These are phyloP conservation scores for Diadegma fenestrale DNA, from an alignment of 2,888 invertebrate genomes.

Conservation along the genomic window DNA sequence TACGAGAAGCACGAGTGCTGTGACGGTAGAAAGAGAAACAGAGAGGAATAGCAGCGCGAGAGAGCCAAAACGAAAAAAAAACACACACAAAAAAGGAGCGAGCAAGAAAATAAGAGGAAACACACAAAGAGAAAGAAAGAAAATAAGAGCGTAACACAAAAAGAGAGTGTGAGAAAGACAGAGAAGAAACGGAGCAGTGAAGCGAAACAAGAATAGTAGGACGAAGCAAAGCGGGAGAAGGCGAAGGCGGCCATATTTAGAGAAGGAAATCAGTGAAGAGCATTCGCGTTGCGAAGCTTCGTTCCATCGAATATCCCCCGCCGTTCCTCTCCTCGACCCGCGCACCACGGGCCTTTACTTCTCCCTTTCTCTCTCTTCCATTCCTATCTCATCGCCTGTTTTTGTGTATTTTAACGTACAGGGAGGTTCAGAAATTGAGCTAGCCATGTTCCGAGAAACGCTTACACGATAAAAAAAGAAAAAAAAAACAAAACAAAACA, in stretches of 20 bases:
- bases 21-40: conserved; percentile 62
- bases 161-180: conserved; percentile 39
- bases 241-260: conserved; percentile 84
- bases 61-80: conserved; percentile 55
- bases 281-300: conserved; percentile 78
- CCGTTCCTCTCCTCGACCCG: conserved; percentile 63
- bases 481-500: neutral
- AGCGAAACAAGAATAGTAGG: conserved; percentile 61
- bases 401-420: conserved; percentile 59
- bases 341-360: neutral
- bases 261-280: conserved; percentile 84
- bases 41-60: conserved; percentile 38
- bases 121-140: conserved; percentile 20
- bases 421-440: conserved; percentile 56
- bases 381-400: conserved; percentile 38
- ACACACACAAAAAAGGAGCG: conserved; percentile 9
- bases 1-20: conserved; percentile 68
- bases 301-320: conserved; percentile 66
- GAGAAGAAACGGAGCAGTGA: conserved; percentile 52
- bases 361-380: neutral
- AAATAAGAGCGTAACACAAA: conserved; percentile 32
- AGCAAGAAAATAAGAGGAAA: conserved; percentile 31
- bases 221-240: conserved; percentile 71
- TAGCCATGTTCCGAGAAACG: conserved; percentile 8
- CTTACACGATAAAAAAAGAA: neutral